Base-by-base conservation (phyloP, 2,888 invertebrate species). In the Celastrina argiolus region DNA sequence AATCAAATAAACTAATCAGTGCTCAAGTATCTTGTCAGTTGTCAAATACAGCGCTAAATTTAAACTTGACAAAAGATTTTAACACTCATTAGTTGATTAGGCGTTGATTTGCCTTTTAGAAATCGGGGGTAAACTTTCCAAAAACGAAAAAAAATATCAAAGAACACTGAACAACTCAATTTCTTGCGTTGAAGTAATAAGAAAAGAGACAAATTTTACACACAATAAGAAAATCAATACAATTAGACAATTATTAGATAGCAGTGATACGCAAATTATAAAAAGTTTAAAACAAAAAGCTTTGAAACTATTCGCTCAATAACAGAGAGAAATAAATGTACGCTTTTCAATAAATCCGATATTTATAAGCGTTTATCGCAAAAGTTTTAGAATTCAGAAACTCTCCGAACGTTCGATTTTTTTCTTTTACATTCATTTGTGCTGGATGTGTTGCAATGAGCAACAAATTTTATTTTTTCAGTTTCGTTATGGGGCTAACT, bases 351-450 rank as follows among this genome's bases (percentile, higher is more conserved):
- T 51, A 51, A 51, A 51, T 51, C 51, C 51, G 22, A 69, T 72
- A 71, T 71, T 71, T 67, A 72, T 69, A 65, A 66, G 66, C 67
- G 68, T 69, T 67, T 70, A 69, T 69, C 68, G 67, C 64, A 70
- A 73, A 70, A 73, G 69, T 71, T 72, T 66, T 66, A 68, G 68
- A 72, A 72, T 71, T 71, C 67, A 68, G 56, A 69, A 74, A 72
- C 69, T 73, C 72, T 69, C 66, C 64, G 67, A 69, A 70, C 68
- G 69, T 68, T 70, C 67, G 64, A 66, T 63, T 68, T 65, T 63
- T 67, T 66, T 67, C 65, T 58, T 45, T 64, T 42, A 42, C 42
- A 39, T 63, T 63, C 63, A 63, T 41, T 63, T 63, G 39, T 63
- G 10, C 36, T 63, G 41, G 39, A 41, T 59, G 61, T 36, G 36